A percentile compares a stretch with the other conserved stretches of the same genome.
Evolutionary conservation across 1,140 invertebrate species (phyloP).

Genomic region (Panagrolaimus sp.): DNA sequence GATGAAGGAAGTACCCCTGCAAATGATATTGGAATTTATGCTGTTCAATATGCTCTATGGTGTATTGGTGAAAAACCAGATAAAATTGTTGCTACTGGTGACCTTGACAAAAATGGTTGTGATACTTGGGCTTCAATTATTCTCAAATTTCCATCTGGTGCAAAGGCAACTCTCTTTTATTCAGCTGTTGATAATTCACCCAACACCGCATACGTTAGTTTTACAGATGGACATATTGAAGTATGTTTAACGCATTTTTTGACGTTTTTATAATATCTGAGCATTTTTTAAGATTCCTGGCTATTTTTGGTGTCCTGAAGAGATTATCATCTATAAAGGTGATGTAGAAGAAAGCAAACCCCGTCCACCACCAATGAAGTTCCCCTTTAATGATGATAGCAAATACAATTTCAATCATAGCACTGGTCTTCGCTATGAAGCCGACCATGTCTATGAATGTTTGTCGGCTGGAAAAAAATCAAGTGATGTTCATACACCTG

Average conservation of each 20-base stretch:
- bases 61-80: constrained; percentile 67
- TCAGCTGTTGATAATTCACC: constrained; percentile 62
- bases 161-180: constrained; percentile 66
- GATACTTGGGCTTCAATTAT: constrained; percentile 22
- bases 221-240: constrained; percentile 67
- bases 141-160: constrained; percentile 50
- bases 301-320: constrained; percentile 37
- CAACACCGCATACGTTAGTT: constrained; percentile 68
- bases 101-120: constrained; percentile 64
- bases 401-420: constrained; percentile 67
- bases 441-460: constrained; percentile 68
- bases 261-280: too few species aligned
- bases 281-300: constrained; percentile 16
- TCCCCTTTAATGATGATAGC: constrained; percentile 26
- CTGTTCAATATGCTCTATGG: constrained; percentile 69
- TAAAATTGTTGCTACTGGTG: constrained; percentile 66
- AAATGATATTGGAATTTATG: constrained; percentile 77
- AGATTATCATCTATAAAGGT: constrained; percentile 31
- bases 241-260: too few species aligned
- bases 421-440: constrained; percentile 69
- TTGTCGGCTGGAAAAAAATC: constrained; percentile 60
- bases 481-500: constrained; percentile 64
- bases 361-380: constrained; percentile 15
- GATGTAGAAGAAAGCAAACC: not conserved
- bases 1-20: constrained; percentile 64